phyloP scores from a whole-genome alignment of 1,140 invertebrate species.

The Habropoda laboriosa region DNA sequence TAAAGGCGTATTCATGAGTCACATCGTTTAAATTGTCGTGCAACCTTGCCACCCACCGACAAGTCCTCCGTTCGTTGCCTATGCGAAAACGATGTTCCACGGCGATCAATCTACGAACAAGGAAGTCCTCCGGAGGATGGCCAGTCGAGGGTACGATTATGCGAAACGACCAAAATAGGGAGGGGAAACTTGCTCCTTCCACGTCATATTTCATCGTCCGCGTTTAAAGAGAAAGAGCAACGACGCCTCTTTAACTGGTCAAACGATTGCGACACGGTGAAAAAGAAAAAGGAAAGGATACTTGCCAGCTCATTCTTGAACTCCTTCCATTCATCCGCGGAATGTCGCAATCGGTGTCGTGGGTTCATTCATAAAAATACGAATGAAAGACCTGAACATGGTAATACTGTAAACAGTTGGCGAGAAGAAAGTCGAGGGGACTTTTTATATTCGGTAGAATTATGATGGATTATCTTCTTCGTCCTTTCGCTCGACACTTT shows the following conservation, averaged over 20 bases:
- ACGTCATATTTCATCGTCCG: neutral
- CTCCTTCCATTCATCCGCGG: slow-evolving; percentile 52
- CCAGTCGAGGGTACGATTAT: slow-evolving; percentile 4
- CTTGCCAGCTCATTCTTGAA: slow-evolving; percentile 58
- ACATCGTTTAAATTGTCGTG: slow-evolving; percentile 26
- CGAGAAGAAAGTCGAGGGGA: too few species aligned
- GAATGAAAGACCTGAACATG: neutral
- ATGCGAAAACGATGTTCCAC: slow-evolving; percentile 9
- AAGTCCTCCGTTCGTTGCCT: neutral
- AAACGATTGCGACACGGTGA: slow-evolving; percentile 47
- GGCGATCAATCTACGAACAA: slow-evolving; percentile 23
- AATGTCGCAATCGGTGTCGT: slow-evolving; percentile 54
- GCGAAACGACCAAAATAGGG: too few species aligned
- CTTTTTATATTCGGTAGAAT: too few species aligned
- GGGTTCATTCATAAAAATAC: slow-evolving; percentile 64
- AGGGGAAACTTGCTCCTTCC: neutral
- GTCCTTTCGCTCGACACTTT: too few species aligned
- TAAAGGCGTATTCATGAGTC: slow-evolving; percentile 21
- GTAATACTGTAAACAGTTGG: neutral
- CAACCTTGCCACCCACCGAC: slow-evolving; percentile 31
- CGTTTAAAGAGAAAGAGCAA: slow-evolving; percentile 41
- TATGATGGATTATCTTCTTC: too few species aligned
- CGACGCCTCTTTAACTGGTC: slow-evolving; percentile 16
- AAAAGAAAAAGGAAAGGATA: slow-evolving; percentile 33
- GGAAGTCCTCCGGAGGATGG: neutral